Evolutionary conservation across 2,888 invertebrate species (phyloP), one percentile per base, ranked within the genome.

Genomic region (Drymonia ruficornis): DNA sequence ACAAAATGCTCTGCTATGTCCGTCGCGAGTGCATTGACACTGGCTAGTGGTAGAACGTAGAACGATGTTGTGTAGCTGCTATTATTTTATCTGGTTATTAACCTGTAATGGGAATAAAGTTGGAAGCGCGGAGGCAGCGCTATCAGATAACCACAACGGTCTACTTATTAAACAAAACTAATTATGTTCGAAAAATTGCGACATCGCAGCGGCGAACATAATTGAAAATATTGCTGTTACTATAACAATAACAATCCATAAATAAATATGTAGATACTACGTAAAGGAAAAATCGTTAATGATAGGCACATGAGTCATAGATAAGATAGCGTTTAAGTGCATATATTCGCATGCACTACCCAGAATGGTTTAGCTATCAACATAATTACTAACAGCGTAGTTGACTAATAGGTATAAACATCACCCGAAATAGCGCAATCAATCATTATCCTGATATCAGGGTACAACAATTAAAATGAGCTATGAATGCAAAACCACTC

Each of bases 21-120:
- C 74, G 70, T 60, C 51, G 65, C 52, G 72, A 62, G 81, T 76
- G 76, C 82, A 78, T 76, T 81, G 81, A 79, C 81, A 77, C 71
- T 71, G 59, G 59, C 68, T 64, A 70, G 61, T 67, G 65, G 60
- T 59, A 61, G 46, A 70, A 66, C 65, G 55, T 46, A n/a, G 52
- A 59, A 61, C 66, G 62, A 62, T 60, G 65, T 65, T 59, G 51
- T 52, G 55, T 55, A 63, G 62, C 62, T 66, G 61, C 70, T 63
- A 72, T 68, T 72, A 74, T 74, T 76, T 75, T 72, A 77, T 76
- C 71, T 75, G 76, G 67, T 70, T 76, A 73, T 70, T 76, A 75
- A 74, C 77, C 74, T 76, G 65, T 55, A 68, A 66, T 70, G 49
- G 60, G 59, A 59, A 65, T 70, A 61, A 68, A 62, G 61, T 59